phyloP scores from a whole-genome alignment of 2,113 vertebrate species.

The Rhinopithecus roxellana region DNA sequence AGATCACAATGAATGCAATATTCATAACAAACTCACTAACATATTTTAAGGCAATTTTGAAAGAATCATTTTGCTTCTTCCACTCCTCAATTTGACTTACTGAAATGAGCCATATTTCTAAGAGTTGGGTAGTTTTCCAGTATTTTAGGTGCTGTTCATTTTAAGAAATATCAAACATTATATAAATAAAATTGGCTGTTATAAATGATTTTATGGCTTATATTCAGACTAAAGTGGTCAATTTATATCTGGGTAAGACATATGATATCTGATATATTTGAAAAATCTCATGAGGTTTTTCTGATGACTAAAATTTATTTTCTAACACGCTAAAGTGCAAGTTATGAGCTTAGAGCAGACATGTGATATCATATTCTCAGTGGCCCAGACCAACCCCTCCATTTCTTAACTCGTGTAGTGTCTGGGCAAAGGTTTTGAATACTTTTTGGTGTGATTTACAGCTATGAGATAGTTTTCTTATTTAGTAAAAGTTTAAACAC shows the following conservation, averaged over 20 bases:
- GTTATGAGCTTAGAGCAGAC: not conserved
- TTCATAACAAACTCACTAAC: not conserved
- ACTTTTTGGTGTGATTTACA: not conserved
- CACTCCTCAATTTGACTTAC: not conserved
- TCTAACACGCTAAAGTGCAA: not conserved
- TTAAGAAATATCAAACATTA: not conserved
- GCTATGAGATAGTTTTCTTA: not conserved
- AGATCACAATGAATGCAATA: not conserved
- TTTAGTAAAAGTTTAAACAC: not conserved
- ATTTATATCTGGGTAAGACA: not conserved
- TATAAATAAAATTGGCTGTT: not conserved
- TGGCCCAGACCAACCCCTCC: fast-evolving
- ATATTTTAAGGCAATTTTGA: not conserved
- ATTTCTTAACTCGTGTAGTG: not conserved
- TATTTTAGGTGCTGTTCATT: not conserved
- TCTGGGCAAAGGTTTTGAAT: not conserved
- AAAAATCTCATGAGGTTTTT: not conserved
- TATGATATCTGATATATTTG: not conserved
- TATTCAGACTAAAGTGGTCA: not conserved
- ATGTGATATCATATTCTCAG: not conserved
- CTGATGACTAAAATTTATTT: not conserved
- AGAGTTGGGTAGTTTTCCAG: not conserved
- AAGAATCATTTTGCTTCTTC: not conserved
- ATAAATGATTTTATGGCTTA: not conserved
- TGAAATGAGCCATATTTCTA: not conserved